These are phyloP conservation scores for Papilio helenus DNA, from an alignment of 1,140 invertebrate genomes.

Conservation along the genomic window DNA sequence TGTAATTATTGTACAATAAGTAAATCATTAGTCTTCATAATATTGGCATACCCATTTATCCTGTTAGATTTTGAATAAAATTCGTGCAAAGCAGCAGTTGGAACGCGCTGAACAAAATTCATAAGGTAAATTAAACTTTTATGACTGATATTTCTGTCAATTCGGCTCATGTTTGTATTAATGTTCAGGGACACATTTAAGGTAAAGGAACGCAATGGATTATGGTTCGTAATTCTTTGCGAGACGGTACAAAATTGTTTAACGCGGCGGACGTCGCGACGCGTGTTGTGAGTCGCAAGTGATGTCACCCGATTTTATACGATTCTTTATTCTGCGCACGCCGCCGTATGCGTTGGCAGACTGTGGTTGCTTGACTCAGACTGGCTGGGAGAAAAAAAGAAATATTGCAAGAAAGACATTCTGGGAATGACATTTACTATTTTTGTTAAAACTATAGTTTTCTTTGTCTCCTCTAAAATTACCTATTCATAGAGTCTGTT, in stretches of 20 bases:
- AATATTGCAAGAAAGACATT: conserved; percentile 39
- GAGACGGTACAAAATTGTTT: conserved; percentile 56
- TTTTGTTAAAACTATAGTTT: background rate
- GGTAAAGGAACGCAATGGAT: conserved; percentile 45
- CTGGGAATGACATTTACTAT: conserved; percentile 39
- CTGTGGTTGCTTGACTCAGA: conserved; percentile 66
- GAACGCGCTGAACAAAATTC: conserved; percentile 32
- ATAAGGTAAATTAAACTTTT: conserved; percentile 56
- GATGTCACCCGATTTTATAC: conserved; percentile 69
- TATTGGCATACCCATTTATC: background rate
- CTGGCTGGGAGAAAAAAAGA: conserved; percentile 47
- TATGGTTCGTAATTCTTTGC: conserved; percentile 53
- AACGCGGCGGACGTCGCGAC: conserved; percentile 47
- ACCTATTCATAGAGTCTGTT: too few species aligned
- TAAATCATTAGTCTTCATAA: background rate
- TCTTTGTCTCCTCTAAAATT: background rate
- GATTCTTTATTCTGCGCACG: conserved; percentile 75
- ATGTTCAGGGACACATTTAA: conserved; percentile 56
- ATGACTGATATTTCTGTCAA: conserved; percentile 57
- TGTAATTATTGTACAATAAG: background rate
- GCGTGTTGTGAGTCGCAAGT: conserved; percentile 59
- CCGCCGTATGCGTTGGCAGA: conserved; percentile 60
- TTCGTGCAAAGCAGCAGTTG: conserved; percentile 3
- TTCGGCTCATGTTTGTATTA: conserved; percentile 58
- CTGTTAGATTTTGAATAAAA: conserved; percentile 1